Conservation (phyloP, 2,113 vertebrate species). For the Gopherus flavomarginatus region DNA sequence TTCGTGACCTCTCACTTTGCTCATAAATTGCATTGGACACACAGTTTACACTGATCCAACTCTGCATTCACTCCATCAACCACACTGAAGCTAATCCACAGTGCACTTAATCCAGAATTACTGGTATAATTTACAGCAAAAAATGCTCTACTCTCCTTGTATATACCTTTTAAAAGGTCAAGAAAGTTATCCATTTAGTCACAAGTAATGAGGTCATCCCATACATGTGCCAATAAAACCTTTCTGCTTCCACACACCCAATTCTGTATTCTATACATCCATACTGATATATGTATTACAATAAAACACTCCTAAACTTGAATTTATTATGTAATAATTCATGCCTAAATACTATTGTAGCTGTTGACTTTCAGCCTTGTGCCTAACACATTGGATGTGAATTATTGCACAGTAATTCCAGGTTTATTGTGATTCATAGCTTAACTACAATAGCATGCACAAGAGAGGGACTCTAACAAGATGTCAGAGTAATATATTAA, state of each 20-base stretch:
- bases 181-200: slow-evolving; percentile 21
- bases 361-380: slow-evolving; percentile 63
- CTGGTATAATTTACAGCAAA: slow-evolving; percentile 35
- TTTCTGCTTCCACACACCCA: slow-evolving; percentile 18
- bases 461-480: background rate
- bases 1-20: background rate
- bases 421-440: slow-evolving; percentile 22
- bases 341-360: background rate
- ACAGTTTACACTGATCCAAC: background rate
- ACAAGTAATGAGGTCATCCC: slow-evolving; percentile 12
- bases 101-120: background rate
- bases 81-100: background rate
- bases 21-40: background rate
- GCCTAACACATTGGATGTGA: background rate
- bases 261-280: background rate
- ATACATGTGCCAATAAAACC: slow-evolving; percentile 12
- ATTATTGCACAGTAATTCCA: background rate
- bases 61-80: background rate
- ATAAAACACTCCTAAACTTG: slow-evolving; percentile 8
- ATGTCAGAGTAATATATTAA: background rate
- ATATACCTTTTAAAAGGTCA: slow-evolving; percentile 48
- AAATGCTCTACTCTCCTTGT: background rate
- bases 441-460: background rate
- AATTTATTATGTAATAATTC: slow-evolving; percentile 61
- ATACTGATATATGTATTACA: background rate